Conservation (phyloP, 2,888 invertebrate genomes). For the Dicranocentrus wangi region DNA sequence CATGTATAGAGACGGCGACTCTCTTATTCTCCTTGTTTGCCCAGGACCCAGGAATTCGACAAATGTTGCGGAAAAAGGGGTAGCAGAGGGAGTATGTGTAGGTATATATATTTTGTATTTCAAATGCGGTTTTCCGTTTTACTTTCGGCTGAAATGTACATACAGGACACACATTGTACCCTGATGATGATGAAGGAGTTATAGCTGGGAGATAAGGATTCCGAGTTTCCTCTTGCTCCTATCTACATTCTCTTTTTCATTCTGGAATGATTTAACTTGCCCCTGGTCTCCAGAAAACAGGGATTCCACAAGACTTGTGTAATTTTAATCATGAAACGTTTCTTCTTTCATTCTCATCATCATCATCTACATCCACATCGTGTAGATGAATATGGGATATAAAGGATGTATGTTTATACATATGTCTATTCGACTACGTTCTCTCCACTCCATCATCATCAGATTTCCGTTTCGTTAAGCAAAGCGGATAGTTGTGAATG, state of each 20-base stretch:
- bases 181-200: too few relatives aligned
- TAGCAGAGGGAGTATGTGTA: too few relatives aligned
- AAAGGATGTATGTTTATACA: too few relatives aligned
- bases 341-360: conserved; percentile 21
- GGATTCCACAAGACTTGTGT: conserved; percentile 31
- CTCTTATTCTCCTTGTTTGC: conserved; percentile 8
- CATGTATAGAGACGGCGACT: neutral
- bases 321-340: conserved; percentile 43
- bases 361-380: neutral
- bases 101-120: neutral
- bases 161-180: too few relatives aligned
- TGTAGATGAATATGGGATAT: too few relatives aligned
- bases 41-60: conserved; percentile 21
- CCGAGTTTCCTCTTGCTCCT: neutral
- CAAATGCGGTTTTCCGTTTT: conserved; percentile 15
- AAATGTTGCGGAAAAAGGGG: conserved; percentile 48
- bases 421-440: neutral
- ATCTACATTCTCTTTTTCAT: too few relatives aligned
- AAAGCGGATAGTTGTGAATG: conserved; percentile 31
- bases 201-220: conserved; percentile 12
- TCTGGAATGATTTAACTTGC: conserved; percentile 33
- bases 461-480: conserved; percentile 53
- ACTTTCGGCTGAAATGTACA: conserved; percentile 1
- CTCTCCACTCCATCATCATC: conserved; percentile 26
- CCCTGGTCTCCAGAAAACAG: conserved; percentile 13